phyloP scores from a whole-genome alignment of 2,113 vertebrate species.

The Cebus imitator region DNA sequence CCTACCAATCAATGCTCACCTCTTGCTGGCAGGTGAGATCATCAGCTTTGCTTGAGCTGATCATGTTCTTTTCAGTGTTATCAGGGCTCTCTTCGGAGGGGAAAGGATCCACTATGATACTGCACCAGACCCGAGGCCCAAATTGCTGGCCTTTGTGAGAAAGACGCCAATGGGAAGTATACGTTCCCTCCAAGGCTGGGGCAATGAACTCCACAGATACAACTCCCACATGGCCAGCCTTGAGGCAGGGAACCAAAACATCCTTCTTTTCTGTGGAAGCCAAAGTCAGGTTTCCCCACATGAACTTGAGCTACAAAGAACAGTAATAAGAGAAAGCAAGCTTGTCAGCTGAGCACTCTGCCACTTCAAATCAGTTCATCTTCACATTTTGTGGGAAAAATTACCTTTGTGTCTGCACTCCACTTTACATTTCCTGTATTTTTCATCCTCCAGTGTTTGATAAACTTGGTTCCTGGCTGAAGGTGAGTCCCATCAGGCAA shows the following conservation, averaged over 20 bases:
- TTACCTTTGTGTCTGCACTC: slow-evolving; percentile 94
- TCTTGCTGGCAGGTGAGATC: slow-evolving; percentile 80
- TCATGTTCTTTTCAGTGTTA: slow-evolving; percentile 56
- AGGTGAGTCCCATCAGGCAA: slow-evolving; percentile 96
- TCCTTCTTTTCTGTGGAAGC: slow-evolving; percentile 91
- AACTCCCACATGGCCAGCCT: slow-evolving; percentile 93
- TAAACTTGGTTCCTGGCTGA: slow-evolving; percentile 95
- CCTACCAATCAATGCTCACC: slow-evolving; percentile 84
- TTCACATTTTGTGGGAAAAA: neutral
- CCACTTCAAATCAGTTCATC: neutral
- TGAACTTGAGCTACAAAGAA: slow-evolving; percentile 92
- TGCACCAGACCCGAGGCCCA: slow-evolving; percentile 98
- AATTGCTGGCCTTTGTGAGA: slow-evolving; percentile 97
- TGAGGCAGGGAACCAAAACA: slow-evolving; percentile 92
- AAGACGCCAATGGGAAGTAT: slow-evolving; percentile 98
- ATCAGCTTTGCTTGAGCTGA: slow-evolving; percentile 56
- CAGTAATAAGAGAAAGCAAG: slow-evolving; percentile 7
- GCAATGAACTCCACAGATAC: slow-evolving; percentile 96
- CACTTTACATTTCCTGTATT: slow-evolving; percentile 96
- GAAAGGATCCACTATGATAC: slow-evolving; percentile 93
- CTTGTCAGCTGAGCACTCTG: neutral
- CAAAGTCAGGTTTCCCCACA: slow-evolving; percentile 98
- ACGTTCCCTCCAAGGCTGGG: slow-evolving; percentile 94
- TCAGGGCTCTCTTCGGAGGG: slow-evolving; percentile 67
- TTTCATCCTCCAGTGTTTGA: slow-evolving; percentile 99